These are phyloP conservation scores for Pagetopsis macropterus DNA, from an alignment of 2,797 vertebrate genomes.

Conservation along the genomic window DNA sequence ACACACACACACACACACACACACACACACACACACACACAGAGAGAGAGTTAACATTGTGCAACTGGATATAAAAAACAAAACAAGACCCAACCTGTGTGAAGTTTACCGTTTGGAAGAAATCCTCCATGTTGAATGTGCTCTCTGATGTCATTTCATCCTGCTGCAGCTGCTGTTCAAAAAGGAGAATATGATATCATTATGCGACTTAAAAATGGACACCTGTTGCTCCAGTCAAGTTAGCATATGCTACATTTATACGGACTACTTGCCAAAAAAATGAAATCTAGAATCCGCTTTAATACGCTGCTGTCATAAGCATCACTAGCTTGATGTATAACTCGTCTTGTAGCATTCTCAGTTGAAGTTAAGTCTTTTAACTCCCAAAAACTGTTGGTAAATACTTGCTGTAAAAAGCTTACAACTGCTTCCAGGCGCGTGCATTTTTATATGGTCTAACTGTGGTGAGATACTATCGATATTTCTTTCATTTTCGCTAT, in stretches of 20 bases:
- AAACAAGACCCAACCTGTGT: not conserved
- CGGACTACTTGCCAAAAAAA: no score
- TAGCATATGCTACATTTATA: not conserved
- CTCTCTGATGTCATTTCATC: conserved; percentile 74
- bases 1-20: no score
- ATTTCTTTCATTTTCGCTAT: conserved; percentile 13
- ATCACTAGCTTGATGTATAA: not conserved
- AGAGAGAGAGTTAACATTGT: not conserved
- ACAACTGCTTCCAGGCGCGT: not conserved
- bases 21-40: no score
- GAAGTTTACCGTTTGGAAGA: conserved; percentile 86
- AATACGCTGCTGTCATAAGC: not conserved
- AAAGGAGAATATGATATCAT: not conserved
- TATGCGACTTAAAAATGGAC: not conserved
- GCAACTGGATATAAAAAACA: not conserved
- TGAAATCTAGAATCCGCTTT: not conserved
- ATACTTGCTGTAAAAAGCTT: not conserved
- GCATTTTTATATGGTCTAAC: no score
- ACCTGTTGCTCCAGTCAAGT: not conserved
- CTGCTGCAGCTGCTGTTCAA: conserved; percentile 9
- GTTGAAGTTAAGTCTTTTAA: not conserved
- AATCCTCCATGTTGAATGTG: conserved; percentile 87
- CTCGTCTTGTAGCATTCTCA: not conserved
- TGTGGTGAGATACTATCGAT: accelerated
- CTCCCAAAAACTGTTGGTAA: no score